phyloP scores from a whole-genome alignment of 1,140 invertebrate genomes.

The Drosophila burlai region DNA sequence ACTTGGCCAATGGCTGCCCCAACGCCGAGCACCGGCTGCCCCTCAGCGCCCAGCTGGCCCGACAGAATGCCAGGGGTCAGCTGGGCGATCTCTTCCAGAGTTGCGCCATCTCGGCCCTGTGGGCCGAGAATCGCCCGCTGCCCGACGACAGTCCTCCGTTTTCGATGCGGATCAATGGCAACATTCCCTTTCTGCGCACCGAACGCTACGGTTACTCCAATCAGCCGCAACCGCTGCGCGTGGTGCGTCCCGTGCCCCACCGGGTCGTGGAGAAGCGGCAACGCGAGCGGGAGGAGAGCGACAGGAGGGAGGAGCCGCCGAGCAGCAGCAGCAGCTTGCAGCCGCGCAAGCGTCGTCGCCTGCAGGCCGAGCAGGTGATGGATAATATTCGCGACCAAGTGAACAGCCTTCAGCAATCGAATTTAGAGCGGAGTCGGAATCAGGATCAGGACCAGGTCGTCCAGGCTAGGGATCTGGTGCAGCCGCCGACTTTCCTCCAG shows the following conservation, averaged over 20 bases:
- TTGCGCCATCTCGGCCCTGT: conserved; percentile 65
- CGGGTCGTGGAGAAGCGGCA: conserved; percentile 55
- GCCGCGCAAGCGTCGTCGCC: conserved; percentile 52
- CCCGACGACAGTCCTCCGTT: neutral
- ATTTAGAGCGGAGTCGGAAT: neutral
- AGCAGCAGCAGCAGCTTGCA: neutral
- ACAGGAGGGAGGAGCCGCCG: too few relatives aligned
- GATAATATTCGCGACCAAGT: conserved; percentile 36
- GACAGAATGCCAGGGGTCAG: conserved; percentile 58
- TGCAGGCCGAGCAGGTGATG: conserved; percentile 46
- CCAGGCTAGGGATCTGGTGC: conserved; percentile 15
- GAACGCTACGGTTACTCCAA: conserved; percentile 33
- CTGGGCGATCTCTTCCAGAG: conserved; percentile 70
- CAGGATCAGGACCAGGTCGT: neutral
- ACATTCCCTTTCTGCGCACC: conserved; percentile 71
- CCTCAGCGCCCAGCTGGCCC: conserved; percentile 72
- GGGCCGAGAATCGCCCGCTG: conserved; percentile 36
- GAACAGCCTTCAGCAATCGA: neutral
- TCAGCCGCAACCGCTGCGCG: neutral
- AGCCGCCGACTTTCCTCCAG: conserved; percentile 30
- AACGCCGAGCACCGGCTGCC: conserved; percentile 44
- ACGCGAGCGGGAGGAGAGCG: conserved; percentile 2
- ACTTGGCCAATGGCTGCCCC: conserved; percentile 11
- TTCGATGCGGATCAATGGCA: conserved; percentile 8
- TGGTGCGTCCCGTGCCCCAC: conserved; percentile 52